phyloP scores from a whole-genome alignment of 2,888 invertebrate genomes.

The Eupithecia inturbata region DNA sequence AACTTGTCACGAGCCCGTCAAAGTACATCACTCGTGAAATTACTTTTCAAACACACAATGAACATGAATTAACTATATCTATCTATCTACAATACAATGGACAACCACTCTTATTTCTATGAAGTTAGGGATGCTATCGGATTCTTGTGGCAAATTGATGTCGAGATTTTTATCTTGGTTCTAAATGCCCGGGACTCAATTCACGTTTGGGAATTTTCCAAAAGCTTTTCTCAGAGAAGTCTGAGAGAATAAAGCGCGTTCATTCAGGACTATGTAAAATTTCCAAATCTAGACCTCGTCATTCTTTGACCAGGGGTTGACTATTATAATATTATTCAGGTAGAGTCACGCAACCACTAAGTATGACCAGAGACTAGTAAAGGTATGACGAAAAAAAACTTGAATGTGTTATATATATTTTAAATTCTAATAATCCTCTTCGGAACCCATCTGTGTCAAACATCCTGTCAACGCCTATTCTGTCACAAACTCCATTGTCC shows the following conservation, averaged over 20 bases:
- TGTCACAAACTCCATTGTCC: conserved; percentile 28
- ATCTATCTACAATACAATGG: background rate
- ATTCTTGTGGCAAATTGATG: background rate
- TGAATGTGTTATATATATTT: background rate
- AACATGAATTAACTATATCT: background rate
- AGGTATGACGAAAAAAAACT: background rate
- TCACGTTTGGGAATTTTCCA: background rate
- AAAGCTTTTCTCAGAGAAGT: background rate
- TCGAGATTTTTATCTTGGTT: background rate
- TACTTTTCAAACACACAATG: conserved; percentile 22
- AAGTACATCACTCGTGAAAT: conserved; percentile 26
- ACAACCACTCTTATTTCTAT: background rate
- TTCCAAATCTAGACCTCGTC: background rate
- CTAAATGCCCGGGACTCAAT: background rate
- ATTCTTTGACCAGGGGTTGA: background rate
- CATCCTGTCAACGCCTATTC: conserved; percentile 28
- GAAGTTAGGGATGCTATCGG: background rate
- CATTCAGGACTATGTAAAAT: background rate
- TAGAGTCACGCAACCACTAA: background rate
- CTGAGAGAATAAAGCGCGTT: background rate
- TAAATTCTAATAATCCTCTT: conserved; percentile 1
- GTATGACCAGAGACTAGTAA: too few species aligned
- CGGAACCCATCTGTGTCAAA: conserved; percentile 12
- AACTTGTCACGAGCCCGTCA: conserved; percentile 12
- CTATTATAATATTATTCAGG: background rate